Evolutionary conservation across 2,888 invertebrate genomes (phyloP), one percentile per base, ranked within the genome.

Genomic region (Lepidochitona cinerea): DNA sequence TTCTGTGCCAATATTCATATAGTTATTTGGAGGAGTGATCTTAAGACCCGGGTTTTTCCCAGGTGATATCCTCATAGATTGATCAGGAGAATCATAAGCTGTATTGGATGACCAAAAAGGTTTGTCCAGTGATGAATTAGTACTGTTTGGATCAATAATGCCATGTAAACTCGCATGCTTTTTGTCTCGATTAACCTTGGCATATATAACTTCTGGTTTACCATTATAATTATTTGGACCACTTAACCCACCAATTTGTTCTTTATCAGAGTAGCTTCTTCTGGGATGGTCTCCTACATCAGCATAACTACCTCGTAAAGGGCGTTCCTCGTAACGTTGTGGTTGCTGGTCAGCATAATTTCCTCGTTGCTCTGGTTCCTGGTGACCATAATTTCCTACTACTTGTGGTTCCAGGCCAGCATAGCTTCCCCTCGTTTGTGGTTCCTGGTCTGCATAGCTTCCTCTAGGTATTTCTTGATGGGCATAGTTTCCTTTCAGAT

Each of bases 21-120:
- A n/a, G n/a, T 84, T 85, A 66, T 83, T 84, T 23, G 83, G 81
- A 41, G 81, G 80, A 69, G 80, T 81, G 18, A 81, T 77, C 41
- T 69, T 65, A 32, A 73, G 66, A 41, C 41, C 67, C 26, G 72
- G 70, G 7, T 72, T 68, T 18, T 59, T 4, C 26, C 26, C 29
- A 9, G 41, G 41, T 41, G 41, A n/a, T n/a, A n/a, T n/a, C n/a
- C n/a, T n/a, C n/a, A n/a, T n/a, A n/a, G n/a, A n/a, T n/a, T n/a
- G n/a, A n/a, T n/a, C n/a, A n/a, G n/a, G n/a, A n/a, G n/a, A n/a
- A n/a, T n/a, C n/a, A n/a, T n/a, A n/a, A n/a, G n/a, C n/a, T n/a
- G n/a, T n/a, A n/a, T n/a, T n/a, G n/a, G n/a, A n/a, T n/a, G n/a
- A n/a, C n/a, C n/a, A n/a, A n/a, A n/a, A n/a, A n/a, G n/a, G n/a